Base-by-base conservation (phyloP, 2,113 vertebrate species). In the Morone saxatilis region DNA sequence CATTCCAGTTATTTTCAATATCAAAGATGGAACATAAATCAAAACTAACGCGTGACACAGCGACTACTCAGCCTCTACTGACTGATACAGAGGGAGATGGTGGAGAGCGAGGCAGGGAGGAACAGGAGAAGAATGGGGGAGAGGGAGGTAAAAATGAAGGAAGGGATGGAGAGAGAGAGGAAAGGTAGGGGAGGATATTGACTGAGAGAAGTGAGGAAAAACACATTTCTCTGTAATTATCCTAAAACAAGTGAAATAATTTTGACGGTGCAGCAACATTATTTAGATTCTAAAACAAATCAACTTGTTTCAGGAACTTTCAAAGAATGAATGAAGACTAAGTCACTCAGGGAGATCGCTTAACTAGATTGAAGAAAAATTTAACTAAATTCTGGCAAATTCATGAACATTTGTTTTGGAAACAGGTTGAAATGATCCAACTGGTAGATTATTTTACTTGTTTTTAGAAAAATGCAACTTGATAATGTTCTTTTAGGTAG, bases 11-110 rank as follows among this genome's bases (percentile, higher is more conserved):
- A 87, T 83, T 92, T 92, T 93, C 90, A 87, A 92, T 90, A 93
- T 91, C 88, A 90, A 90, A 94, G 91, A 85, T 73, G 78, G 85
- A 88, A 90, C 88, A 95, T 93, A 90, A 95, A 94, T 93, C 93
- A 93, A 73, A 83, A 88, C 67, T 85, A 90, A 92, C 73, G 47
- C 75, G 20, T 69, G 82, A 89, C 72, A 81, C 60, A 19, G 78
- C 19, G 9, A 40, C 83, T 31, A 57, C 72, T 80, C 67, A 78
- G 20, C 75, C 69, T 75, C 66, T 50, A 38, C 69, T 19, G 75
- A 62, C 45, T 19, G 67, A 80, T 25, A 83, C 56, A 50, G 31
- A 71, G 51, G 14, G 68, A 11, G 41, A 25, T 4, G 25, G 40
- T 3, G 31, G 56, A 9, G 36, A 38, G 54, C 3, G 54, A 5